Evolutionary conservation across 1,140 invertebrate species (phyloP), one percentile per base, ranked within the genome.

Genomic region (Cotesia typhae): DNA sequence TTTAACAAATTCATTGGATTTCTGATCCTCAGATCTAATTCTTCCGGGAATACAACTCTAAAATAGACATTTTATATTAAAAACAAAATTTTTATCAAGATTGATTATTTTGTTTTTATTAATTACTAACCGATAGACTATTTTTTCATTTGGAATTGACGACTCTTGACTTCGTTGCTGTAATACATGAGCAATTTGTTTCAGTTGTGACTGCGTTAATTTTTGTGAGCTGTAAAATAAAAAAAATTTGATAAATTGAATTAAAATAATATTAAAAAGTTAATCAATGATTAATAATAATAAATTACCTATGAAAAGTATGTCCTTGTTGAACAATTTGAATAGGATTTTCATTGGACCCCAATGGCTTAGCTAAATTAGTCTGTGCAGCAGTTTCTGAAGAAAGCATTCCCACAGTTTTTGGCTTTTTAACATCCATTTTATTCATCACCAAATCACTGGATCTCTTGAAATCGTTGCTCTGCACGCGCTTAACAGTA

Each of bases 291-390:
- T 51, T 28, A 28, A 28, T 64, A 66, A 65, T 65, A 71, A 4
- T 66, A n/a, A 17, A 64, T 28, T 80, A 87, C 85, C 85, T 85
- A 38, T 86, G 85, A 78, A 85, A 87, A 55, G 85, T 85, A 72
- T 83, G 80, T 38, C 90, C 90, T 77, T 92, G 89, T 71, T 91
- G 90, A 47, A 92, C 88, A 55, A 92, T 89, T 79, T 91, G 88
- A 74, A 92, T 91, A 4, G 91, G 90, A 82, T 92, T 91, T 74
- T 89, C 88, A 78, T 88, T 90, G 9, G 89, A 89, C 12, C 90
- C 90, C 9, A 90, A 75, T 20, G 90, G 87, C 65, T 85, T 86
- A 9, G 67, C 76, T 17, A 55, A 47, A 72, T 82, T 75, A 67
- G 80, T 77, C 17, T 38, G 17, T 37, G 53, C 74, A 9, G 57